These are phyloP conservation scores for Dallia pectoralis DNA, from an alignment of 2,797 vertebrate genomes.

Conservation along the genomic window DNA sequence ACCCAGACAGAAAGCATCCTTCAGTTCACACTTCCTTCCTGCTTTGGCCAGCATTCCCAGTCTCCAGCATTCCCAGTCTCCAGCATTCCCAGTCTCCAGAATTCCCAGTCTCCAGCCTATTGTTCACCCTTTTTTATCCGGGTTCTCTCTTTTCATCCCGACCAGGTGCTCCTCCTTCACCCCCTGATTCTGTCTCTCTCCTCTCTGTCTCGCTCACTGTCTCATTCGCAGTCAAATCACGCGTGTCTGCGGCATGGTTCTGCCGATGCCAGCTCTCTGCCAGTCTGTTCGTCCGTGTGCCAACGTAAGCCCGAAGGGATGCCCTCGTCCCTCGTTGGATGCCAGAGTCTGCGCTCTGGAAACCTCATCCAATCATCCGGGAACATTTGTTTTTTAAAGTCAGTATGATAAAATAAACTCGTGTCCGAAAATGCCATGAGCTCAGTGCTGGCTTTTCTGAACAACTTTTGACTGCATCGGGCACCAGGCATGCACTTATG, in stretches of 20 bases:
- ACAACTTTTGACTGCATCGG: neutral
- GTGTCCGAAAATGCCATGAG: neutral
- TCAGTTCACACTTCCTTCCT: conserved; percentile 54
- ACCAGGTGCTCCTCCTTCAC: conserved; percentile 48
- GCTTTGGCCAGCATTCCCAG: conserved; percentile 51
- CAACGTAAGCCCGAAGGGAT: conserved; percentile 56
- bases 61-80: conserved; percentile 45
- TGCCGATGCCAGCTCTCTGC: conserved; percentile 77
- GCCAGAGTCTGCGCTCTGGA: conserved; percentile 28
- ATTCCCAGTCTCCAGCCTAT: conserved; percentile 40
- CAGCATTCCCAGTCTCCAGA: conserved; percentile 41
- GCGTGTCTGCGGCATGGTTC: conserved; percentile 77
- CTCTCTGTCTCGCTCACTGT: conserved; percentile 57
- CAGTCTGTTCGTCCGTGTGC: conserved; percentile 66
- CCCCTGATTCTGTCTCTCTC: conserved; percentile 52
- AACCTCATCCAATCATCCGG: too few relatives aligned
- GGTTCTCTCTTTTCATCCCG: conserved; percentile 56
- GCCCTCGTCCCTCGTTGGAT: conserved; percentile 40
- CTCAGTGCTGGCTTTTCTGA: neutral
- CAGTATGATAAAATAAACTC: neutral
- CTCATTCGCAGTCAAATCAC: conserved; percentile 77
- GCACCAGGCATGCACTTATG: neutral
- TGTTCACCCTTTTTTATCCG: conserved; percentile 52
- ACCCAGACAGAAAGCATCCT: conserved; percentile 48
- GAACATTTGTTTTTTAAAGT: too few relatives aligned